Conservation (phyloP, 2,888 invertebrate species). For the Acleris emargana region DNA sequence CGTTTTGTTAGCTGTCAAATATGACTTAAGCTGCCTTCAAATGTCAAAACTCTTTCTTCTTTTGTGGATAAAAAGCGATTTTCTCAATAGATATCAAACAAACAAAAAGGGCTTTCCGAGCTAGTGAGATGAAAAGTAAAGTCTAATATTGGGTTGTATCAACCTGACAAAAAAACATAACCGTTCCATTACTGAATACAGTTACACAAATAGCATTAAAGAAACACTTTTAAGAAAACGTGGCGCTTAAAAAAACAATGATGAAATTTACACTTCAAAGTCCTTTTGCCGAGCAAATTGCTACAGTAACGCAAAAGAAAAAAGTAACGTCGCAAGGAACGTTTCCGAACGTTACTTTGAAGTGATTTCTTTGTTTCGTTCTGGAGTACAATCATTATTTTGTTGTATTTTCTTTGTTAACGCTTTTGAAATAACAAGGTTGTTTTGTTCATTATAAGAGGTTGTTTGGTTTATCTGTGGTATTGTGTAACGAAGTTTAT, state of each 20-base stretch:
- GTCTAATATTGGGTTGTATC: too few relatives aligned
- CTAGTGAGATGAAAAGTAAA: too few relatives aligned
- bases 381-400: slow-evolving; percentile 26
- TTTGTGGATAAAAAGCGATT: too few relatives aligned
- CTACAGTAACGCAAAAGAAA: slow-evolving; percentile 26
- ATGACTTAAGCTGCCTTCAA: too few relatives aligned
- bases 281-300: slow-evolving; percentile 27
- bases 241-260: slow-evolving; percentile 4
- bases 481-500: background rate
- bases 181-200: background rate
- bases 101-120: too few relatives aligned
- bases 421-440: slow-evolving; percentile 4
- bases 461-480: background rate
- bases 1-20: too few relatives aligned
- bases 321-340: slow-evolving; percentile 13
- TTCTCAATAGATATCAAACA: too few relatives aligned
- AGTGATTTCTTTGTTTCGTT: slow-evolving; percentile 24
- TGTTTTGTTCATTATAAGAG: background rate
- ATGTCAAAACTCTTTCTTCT: too few relatives aligned
- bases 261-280: slow-evolving; percentile 31
- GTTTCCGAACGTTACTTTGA: slow-evolving; percentile 26
- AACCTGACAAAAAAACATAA: background rate
- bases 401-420: slow-evolving; percentile 13
- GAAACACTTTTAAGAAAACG: background rate
- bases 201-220: background rate